These are phyloP conservation scores for Plusia festucae DNA, from an alignment of 2,888 invertebrate genomes.

Conservation along the genomic window DNA sequence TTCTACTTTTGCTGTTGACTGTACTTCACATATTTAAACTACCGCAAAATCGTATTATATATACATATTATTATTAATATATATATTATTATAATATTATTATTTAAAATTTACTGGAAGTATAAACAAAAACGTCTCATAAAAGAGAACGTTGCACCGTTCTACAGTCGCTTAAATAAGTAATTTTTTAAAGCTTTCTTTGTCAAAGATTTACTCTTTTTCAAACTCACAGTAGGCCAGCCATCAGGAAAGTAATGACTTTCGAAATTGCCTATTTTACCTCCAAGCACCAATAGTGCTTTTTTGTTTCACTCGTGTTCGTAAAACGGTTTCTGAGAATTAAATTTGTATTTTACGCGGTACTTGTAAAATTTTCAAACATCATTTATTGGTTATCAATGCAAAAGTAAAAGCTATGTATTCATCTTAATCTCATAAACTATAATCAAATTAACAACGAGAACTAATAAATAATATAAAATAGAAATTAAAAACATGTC, in stretches of 20 bases:
- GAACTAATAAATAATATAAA: background rate
- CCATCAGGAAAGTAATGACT: conserved; percentile 39
- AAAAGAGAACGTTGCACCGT: conserved; percentile 10
- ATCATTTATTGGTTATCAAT: background rate
- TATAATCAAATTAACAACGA: too few relatives aligned
- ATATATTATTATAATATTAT: too few relatives aligned
- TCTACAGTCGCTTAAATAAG: conserved; percentile 7
- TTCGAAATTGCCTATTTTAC: conserved; percentile 44
- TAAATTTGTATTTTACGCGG: background rate
- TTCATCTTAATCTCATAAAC: too few relatives aligned
- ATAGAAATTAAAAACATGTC: background rate
- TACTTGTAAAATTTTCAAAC: background rate
- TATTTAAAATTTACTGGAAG: too few relatives aligned
- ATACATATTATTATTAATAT: too few relatives aligned
- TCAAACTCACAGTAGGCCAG: conserved; percentile 13
- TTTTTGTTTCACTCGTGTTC: conserved; percentile 4
- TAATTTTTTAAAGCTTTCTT: conserved; percentile 4
- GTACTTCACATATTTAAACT: too few relatives aligned
- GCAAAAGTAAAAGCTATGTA: background rate
- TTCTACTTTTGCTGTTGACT: too few relatives aligned
- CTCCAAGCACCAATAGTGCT: conserved; percentile 19
- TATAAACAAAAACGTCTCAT: background rate
- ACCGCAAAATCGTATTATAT: background rate
- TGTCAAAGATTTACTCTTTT: conserved; percentile 26
- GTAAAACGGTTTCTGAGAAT: background rate